Evolutionary conservation across 2,113 vertebrate species (phyloP).

Genomic region (human): GRCh38 chr15:86201001-86201500

Average conservation of each 20-base stretch:
- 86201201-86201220: not conserved
- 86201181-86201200: not conserved
- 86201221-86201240: not conserved
- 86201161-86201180: not conserved
- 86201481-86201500: conserved; percentile 7
- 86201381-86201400: conserved; percentile 38
- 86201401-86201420: conserved; percentile 58
- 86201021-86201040: not conserved
- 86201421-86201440: conserved; percentile 26
- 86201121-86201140: not conserved
- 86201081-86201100: not conserved
- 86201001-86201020: not conserved
- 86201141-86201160: not conserved
- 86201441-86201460: conserved; percentile 57
- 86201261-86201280: not conserved
- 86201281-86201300: not conserved
- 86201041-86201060: not conserved
- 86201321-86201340: conserved; percentile 49
- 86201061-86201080: not conserved
- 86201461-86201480: conserved; percentile 40
- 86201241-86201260: not conserved
- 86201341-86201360: conserved; percentile 26
- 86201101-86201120: not conserved
- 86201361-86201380: conserved; percentile 59
- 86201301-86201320: conserved; percentile 10